Evolutionary conservation across 2,888 invertebrate species (phyloP), one percentile per base, ranked within the genome.

Genomic region (Operophtera brumata): DNA sequence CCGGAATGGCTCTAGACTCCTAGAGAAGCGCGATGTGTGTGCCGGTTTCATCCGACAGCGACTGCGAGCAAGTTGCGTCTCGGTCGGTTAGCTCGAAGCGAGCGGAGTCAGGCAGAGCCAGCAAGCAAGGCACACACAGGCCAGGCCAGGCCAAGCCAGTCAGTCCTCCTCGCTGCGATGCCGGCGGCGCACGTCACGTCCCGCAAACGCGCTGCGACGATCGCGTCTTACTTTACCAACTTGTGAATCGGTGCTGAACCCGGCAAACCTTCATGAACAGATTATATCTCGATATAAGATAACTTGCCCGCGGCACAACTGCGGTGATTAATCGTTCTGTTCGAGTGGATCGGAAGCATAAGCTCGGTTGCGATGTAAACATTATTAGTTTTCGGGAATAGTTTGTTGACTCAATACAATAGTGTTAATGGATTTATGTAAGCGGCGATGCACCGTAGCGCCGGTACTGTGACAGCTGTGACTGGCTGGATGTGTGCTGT

Each of bases 251-350:
- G 71, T 74, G 67, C 68, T 75, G 72, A 77, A 80, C 75, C 73
- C 81, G 86, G 77, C 80, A 80, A 80, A 78, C 75, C 78, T 80
- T 79, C 77, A 77, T 78, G 74, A 82, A 81, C 79, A 81, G 83
- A 86, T 84, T 80, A 84, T 79, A 80, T 80, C 76, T 82, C 74
- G 80, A 83, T 80, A 84, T 80, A 78, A 85, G 86, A 85, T 86
- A 84, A 82, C 79, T 75, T 75, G 71, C 76, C 73, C 71, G 78
- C 70, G 74, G 71, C 70, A 73, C 75, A 70, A 70, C 69, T 67
- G 68, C 68, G 66, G 78, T 83, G 82, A 85, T 87, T 84, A 86
- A 86, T 84, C 74, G 80, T 76, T 71, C 61, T 75, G 32, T 82
- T 74, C 73, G 71, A 82, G 82, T 74, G 71, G 71, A 77, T 75